Percentiles rank a stretch among this genome's conserved stretches.
These are phyloP conservation scores for Ceraclea dissimilis DNA, from an alignment of 2,888 invertebrate species.

Conservation along the genomic window DNA sequence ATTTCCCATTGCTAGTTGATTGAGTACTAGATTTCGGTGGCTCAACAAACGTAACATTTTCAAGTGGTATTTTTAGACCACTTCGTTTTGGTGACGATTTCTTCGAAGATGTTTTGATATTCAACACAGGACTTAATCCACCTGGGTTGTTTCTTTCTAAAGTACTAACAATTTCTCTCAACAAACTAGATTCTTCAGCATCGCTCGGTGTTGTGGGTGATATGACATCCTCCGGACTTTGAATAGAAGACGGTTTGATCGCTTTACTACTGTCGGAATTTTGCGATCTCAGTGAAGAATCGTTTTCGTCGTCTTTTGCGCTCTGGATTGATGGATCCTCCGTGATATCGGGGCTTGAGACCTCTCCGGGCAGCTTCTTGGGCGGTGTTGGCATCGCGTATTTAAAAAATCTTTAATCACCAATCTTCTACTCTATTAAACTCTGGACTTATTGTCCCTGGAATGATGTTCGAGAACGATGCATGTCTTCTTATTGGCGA, in stretches of 20 bases:
- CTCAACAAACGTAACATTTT: slow-evolving; percentile 42
- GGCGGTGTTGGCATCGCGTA: slow-evolving; percentile 23
- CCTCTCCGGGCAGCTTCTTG: slow-evolving; percentile 12
- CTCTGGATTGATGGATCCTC: slow-evolving; percentile 20
- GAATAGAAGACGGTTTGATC: slow-evolving; percentile 6
- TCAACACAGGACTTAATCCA: slow-evolving; percentile 22
- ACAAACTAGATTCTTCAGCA: slow-evolving; percentile 46
- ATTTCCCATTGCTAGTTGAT: slow-evolving; percentile 25
- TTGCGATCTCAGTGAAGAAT: slow-evolving; percentile 16
- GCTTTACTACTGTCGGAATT: not conserved
- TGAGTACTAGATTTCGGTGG: slow-evolving; percentile 13
- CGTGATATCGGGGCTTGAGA: slow-evolving; percentile 21
- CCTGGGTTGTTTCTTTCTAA: slow-evolving; percentile 43
- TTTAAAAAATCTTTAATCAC: not conserved
- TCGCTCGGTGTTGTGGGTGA: slow-evolving; percentile 46
- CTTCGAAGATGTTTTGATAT: slow-evolving; percentile 29
- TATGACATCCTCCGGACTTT: slow-evolving; percentile 28
- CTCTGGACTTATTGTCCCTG: too few relatives aligned
- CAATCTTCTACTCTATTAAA: not conserved
- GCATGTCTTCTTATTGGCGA: too few relatives aligned
- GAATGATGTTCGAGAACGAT: too few relatives aligned
- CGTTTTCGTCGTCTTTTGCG: slow-evolving; percentile 19
- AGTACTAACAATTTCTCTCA: slow-evolving; percentile 46
- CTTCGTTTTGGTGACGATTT: slow-evolving; percentile 36
- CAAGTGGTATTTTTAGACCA: slow-evolving; percentile 43